Base-by-base conservation (phyloP, 2,888 invertebrate species). In the Andrena marginata region DNA sequence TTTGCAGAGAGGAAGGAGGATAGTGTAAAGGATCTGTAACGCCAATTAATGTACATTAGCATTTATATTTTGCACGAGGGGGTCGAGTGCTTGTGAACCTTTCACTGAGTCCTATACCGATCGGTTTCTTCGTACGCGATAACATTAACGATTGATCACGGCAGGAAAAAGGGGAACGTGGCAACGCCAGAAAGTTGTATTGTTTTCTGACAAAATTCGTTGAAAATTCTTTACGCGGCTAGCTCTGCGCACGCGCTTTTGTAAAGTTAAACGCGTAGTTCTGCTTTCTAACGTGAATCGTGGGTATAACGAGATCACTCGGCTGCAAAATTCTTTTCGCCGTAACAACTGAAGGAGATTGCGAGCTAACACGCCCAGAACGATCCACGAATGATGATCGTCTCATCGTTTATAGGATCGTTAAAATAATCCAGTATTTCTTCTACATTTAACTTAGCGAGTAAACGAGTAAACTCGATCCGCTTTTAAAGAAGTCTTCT, bases 1-100 rank as follows among this genome's bases (percentile, higher is more conserved):
- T 33, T 48, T 59, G 48, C 23, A 70, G 29, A 54, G 68, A 26
- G 29, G 10, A 68, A 26, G 56, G 23, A 56, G 23, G 29, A 26
- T 29, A 77, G 42, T 63, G 42, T 63, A 72, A 85, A 74, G 42
- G 33, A 83, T 75, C 54, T 84, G 65, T 77, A 80, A 76, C 35
- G 56, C 54, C 64, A 73, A 68, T 68, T 77, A 56, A 60, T 79
- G 77, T 79, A 84, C n/a, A 76, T 84, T 80, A 84, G 77, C 78
- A 82, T 87, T 87, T 86, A 76, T 79, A 80, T 54, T 81, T 73
- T 76, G 62, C 59, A 74, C 62, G 60, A 67, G 33, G 20, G 42
- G 26, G n/a, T 26, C 26, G 29, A 69, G 64, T 42, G 33, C 67
- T 35, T 67, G 13, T 59, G 26, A 77, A 65, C 23, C 35, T 68